Base-by-base conservation (phyloP, 2,797 vertebrate genomes). In the Bryconaethiops microstoma region DNA sequence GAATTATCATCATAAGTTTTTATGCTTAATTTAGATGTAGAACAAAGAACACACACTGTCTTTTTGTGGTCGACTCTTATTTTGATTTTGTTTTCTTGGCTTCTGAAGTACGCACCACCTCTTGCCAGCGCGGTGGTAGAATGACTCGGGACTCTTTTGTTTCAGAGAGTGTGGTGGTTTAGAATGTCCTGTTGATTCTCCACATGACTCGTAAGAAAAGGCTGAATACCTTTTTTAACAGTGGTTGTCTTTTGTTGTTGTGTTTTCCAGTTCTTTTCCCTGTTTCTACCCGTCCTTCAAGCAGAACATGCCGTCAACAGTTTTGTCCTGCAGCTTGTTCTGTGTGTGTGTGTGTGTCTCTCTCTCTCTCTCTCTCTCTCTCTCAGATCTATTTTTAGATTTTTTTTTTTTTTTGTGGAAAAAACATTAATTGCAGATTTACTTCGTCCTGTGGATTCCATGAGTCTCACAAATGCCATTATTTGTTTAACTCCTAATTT, bases 241-340 rank as follows among this genome's bases (percentile, higher is more conserved):
- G 97, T 98, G 96, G 96, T 98, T 84, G 85, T 80, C 78, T 96
- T 98, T 98, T 99, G 96, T 99, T 98, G 97, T 99, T 99, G 97
- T 99, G 97, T 99, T 98, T 99, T 99, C 97, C 98, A 99, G 97
- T 99, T 99, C 96, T 99, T 99, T 99, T 99, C 97, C 97, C 97
- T 97, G 98, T 97, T 98, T 99, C 97, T 98, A 96, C 97, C 97
- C 97, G 96, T 97, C 97, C 97, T 98, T 96, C 97, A 97, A 95
- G 97, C 97, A 97, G 98, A 98, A 97, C 98, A 99, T 97, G 95
- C 96, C 97, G 98, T 96, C 97, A 98, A 98, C 97, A 97, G 96
- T 99, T 98, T 99, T 95, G 94, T 98, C 97, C 96, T 97, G 96
- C 97, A 98, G 97, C 96, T 97, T 97, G 97, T 99, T 84, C 63